Evolutionary conservation across 2,888 invertebrate genomes (phyloP), one percentile per base, ranked within the genome.

Genomic region (Catocala fraxini): DNA sequence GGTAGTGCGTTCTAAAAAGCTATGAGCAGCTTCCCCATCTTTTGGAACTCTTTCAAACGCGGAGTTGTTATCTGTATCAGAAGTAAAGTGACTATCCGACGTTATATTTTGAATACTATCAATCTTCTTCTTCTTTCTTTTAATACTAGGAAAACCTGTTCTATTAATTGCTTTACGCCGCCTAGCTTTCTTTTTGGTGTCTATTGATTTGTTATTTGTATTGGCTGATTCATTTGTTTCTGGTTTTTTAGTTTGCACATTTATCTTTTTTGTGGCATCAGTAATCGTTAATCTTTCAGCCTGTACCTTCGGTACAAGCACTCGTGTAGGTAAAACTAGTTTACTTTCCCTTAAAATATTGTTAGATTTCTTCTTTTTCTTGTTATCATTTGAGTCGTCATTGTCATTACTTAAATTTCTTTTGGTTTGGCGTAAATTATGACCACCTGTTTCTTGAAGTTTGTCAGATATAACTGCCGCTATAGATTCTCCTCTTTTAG

Each of bases 121-220:
- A 54, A 89, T 71, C 79, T 96, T 97, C 84, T 97, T 97, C 84
- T 97, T 98, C 89, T 97, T 98, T 83, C 96, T 97, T 81, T 97
- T 97, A 12, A 97, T 93, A 25, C 96, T 97, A 0, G 98, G 98
- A 86, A 98, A 98, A 4, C 98, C 98, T 13, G 98, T 98, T 75
- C 97, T 95, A 83, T 98, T 98, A 47, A 97, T 96, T 15, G 97
- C 96, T 85, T 98, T 97, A 46, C 97, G 95, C 75, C 97, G 95
- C 77, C 95, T 95, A 1, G 95, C 85, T 81, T 94, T 95, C 65
- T 95, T 93, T 73, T 91, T 92, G 0, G 72, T 57, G 5, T 91
- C 91, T 33, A 59, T 54, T 33, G 81, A 65, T 79, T 89, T 91
- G 51, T 45, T 52, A 71, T 4, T 46, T 46, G 46, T 85, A 58